Evolutionary conservation across 2,888 invertebrate genomes (phyloP).

Genomic region (Ophion ventricosus): DNA sequence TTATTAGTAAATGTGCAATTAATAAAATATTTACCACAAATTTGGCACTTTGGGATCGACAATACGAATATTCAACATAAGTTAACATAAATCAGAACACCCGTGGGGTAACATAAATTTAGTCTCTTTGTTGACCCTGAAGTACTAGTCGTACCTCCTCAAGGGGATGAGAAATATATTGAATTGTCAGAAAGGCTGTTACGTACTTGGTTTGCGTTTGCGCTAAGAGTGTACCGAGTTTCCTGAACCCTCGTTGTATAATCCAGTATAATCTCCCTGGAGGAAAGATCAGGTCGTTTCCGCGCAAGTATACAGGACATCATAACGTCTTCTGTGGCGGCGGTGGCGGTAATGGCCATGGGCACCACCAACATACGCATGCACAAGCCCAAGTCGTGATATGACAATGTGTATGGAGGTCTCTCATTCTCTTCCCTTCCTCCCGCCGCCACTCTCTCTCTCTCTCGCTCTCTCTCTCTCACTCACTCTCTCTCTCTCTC

Average conservation of each 20-base stretch:
- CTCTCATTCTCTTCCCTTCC: neutral
- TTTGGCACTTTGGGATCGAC: no score
- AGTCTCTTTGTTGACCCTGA: no score
- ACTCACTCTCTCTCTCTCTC: neutral
- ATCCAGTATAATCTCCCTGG: slow-evolving; percentile 41
- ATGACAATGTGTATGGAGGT: slow-evolving; percentile 23
- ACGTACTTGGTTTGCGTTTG: neutral
- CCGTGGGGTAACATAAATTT: no score
- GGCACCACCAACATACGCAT: slow-evolving; percentile 30
- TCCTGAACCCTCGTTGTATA: slow-evolving; percentile 47
- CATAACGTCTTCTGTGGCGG: slow-evolving; percentile 47
- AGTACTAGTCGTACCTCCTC: no score
- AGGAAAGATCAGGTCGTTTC: slow-evolving; percentile 49
- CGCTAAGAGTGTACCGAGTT: slow-evolving; percentile 1
- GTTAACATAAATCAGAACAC: no score
- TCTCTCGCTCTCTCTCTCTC: neutral
- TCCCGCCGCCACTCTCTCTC: neutral
- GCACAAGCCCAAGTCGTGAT: slow-evolving; percentile 23
- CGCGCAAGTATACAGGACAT: slow-evolving; percentile 45
- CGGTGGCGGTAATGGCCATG: slow-evolving; percentile 45
- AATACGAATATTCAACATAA: no score
- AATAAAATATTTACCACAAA: no score
- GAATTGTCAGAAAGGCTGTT: neutral
- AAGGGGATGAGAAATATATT: neutral
- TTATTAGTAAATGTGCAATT: no score